These are phyloP conservation scores for Elgaria multicarinata DNA, from an alignment of 2,113 vertebrate species.

Conservation along the genomic window DNA sequence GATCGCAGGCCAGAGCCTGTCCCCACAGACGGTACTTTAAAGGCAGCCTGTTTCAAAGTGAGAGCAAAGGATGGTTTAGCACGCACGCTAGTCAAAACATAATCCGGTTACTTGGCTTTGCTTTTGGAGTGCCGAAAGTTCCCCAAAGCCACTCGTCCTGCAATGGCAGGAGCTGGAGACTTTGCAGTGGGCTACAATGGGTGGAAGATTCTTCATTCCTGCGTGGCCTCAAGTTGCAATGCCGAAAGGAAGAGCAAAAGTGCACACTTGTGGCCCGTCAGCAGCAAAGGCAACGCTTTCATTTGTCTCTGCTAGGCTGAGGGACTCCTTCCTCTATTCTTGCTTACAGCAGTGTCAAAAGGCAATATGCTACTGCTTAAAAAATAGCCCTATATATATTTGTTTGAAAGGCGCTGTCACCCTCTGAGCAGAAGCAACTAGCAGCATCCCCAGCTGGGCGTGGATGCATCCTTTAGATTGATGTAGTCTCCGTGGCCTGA, in stretches of 20 bases:
- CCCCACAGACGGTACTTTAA: neutral
- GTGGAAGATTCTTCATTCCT: slow-evolving; percentile 7
- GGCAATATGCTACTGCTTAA: neutral
- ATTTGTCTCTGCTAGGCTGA: neutral
- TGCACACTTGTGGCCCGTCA: rapidly evolving
- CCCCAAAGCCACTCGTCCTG: rapidly evolving
- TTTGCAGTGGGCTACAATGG: neutral
- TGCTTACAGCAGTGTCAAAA: neutral
- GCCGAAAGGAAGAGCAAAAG: neutral
- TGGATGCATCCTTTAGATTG: slow-evolving; percentile 68
- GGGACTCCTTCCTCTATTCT: neutral
- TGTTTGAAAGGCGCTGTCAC: neutral
- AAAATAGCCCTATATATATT: neutral
- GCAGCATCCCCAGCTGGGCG: slow-evolving; percentile 78
- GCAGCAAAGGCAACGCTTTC: neutral
- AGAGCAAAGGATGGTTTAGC: neutral
- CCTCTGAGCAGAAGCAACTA: slow-evolving; percentile 30
- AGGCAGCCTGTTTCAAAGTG: neutral
- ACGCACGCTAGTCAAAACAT: rapidly evolving
- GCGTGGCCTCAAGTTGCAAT: neutral
- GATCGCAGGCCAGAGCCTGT: neutral
- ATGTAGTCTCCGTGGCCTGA: slow-evolving; percentile 78
- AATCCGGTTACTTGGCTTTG: rapidly evolving
- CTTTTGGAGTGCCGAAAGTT: rapidly evolving
- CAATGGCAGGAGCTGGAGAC: neutral